Conservation (phyloP, 2,888 invertebrate genomes). For the Oscheius sp. region DNA sequence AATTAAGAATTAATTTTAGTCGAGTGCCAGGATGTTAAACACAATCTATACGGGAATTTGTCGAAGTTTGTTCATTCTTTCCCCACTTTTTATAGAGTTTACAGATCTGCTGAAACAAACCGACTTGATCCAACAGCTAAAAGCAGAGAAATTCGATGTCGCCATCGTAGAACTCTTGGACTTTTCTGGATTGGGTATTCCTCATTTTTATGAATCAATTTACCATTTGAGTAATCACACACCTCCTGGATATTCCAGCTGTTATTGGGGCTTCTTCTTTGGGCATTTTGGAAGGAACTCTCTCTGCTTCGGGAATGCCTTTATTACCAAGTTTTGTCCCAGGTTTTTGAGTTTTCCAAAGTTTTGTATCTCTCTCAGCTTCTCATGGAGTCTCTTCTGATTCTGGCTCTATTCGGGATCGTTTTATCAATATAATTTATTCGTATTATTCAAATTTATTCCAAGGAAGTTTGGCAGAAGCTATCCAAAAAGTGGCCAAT, state of each 20-base stretch:
- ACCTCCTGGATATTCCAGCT: neutral
- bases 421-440: neutral
- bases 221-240: neutral
- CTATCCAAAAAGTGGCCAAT: constrained; percentile 1
- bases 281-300: constrained; percentile 26
- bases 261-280: constrained; percentile 17
- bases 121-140: neutral
- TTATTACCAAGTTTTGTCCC: constrained; percentile 21
- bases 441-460: constrained; percentile 9
- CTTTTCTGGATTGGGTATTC: constrained; percentile 22
- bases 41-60: neutral
- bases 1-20: neutral
- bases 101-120: constrained; percentile 20
- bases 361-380: neutral
- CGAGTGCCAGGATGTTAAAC: constrained; percentile 15
- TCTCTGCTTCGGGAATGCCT: constrained; percentile 2
- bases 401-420: neutral
- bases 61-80: neutral
- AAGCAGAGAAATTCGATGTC: constrained; percentile 19
- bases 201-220: too few species aligned
- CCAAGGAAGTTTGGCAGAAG: neutral
- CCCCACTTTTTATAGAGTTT: neutral
- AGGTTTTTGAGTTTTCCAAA: neutral
- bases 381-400: constrained; percentile 13
- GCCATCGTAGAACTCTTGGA: constrained; percentile 24